Conservation (phyloP, 2,797 vertebrate species). For the Halcyon leucocephala region DNA sequence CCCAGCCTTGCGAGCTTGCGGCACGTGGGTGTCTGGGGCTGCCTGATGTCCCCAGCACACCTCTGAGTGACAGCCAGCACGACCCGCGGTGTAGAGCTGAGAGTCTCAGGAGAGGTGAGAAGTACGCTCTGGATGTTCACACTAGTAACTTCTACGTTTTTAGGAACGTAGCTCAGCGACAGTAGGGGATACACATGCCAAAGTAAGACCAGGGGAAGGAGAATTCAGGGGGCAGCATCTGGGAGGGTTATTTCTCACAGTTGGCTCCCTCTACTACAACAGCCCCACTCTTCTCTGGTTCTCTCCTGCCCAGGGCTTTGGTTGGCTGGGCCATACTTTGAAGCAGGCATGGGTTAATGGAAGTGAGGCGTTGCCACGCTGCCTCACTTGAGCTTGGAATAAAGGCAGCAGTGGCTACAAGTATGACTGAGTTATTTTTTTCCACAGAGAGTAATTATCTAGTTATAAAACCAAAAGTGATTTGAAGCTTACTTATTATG, state of each 20-base stretch:
- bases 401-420: neutral
- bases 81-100: neutral
- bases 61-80: conserved; percentile 36
- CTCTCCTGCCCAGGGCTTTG: neutral
- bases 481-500: neutral
- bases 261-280: neutral
- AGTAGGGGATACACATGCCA: rapidly evolving
- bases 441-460: neutral
- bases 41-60: conserved; percentile 36
- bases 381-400: neutral
- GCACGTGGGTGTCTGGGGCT: neutral
- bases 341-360: rapidly evolving
- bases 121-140: conserved; percentile 5
- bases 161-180: neutral
- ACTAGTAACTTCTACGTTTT: neutral
- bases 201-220: neutral
- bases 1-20: neutral
- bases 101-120: conserved; percentile 31
- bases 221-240: neutral
- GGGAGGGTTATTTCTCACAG: neutral
- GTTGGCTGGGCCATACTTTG: neutral
- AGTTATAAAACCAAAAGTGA: neutral
- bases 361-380: rapidly evolving
- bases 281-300: neutral
- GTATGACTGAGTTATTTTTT: neutral